Evolutionary conservation across 2,113 vertebrate species (phyloP).

Genomic region (Climacteris rufus): DNA sequence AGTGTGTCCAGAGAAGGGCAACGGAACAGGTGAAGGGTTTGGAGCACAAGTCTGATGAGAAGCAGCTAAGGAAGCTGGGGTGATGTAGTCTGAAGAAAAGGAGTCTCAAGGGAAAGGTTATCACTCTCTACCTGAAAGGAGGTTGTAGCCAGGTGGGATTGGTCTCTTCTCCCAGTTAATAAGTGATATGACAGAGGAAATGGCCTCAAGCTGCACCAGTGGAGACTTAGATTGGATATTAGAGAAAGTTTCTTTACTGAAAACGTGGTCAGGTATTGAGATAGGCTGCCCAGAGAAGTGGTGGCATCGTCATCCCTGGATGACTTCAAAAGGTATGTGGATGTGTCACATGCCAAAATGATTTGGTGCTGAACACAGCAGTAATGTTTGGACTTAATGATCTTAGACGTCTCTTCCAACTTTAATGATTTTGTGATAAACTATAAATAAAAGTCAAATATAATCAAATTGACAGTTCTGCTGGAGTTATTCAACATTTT

Average conservation of each 20-base stretch:
- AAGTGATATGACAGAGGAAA: neutral
- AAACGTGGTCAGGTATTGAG: neutral
- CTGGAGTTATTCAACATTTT: neutral
- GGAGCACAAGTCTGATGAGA: neutral
- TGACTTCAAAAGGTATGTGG: neutral
- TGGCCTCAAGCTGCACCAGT: neutral
- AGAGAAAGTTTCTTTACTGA: neutral
- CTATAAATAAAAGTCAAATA: neutral
- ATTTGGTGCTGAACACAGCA: neutral
- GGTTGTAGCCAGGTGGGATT: neutral
- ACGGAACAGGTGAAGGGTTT: neutral
- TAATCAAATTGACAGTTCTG: neutral
- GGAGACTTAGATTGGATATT: neutral
- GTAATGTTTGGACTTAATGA: neutral
- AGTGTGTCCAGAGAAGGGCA: neutral
- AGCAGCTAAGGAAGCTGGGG: neutral
- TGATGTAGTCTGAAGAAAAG: neutral
- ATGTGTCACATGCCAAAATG: rapidly evolving
- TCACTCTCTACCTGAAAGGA: neutral
- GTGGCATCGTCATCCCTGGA: neutral
- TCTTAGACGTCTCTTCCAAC: neutral
- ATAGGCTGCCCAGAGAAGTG: neutral
- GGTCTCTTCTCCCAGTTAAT: neutral
- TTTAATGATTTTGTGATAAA: neutral
- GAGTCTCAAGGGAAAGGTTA: no score